These are phyloP conservation scores for Phenacoccus solenopsis DNA, from an alignment of 1,140 invertebrate species.

Conservation along the genomic window DNA sequence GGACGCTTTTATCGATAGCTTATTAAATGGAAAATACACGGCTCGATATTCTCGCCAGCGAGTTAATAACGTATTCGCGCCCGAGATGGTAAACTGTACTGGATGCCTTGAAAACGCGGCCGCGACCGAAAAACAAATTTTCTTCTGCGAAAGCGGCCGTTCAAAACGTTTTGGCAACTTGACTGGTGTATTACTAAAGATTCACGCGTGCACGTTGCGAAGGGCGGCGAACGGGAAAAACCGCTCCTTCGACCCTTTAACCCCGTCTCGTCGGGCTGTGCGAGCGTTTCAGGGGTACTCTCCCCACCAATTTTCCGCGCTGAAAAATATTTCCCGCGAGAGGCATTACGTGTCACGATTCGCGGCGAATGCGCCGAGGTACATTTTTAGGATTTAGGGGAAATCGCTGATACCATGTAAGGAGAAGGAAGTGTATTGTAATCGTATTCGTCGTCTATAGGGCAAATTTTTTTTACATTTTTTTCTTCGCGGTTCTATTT, in stretches of 20 bases:
- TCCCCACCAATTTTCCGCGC: neutral
- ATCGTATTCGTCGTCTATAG: too few relatives aligned
- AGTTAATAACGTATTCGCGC: neutral
- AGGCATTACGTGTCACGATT: conserved; percentile 12
- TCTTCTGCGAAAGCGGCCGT: too few relatives aligned
- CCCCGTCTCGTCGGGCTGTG: neutral
- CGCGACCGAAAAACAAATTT: too few relatives aligned
- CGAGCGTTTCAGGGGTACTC: neutral
- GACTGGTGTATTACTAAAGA: neutral
- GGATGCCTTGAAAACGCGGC: too few relatives aligned
- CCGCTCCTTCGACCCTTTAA: conserved; percentile 4
- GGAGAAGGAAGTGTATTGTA: neutral
- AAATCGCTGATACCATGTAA: neutral
- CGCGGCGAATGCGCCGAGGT: neutral
- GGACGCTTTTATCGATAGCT: too few relatives aligned
- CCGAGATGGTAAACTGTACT: too few relatives aligned
- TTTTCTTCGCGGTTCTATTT: too few relatives aligned
- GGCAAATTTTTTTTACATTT: too few relatives aligned
- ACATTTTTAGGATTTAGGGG: neutral
- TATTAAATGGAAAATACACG: too few relatives aligned
- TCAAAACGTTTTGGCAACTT: neutral
- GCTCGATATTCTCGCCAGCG: neutral
- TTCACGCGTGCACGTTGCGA: conserved; percentile 6
- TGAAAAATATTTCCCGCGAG: conserved; percentile 5
- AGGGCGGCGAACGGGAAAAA: conserved; percentile 9